phyloP scores from a whole-genome alignment of 2,797 vertebrate genomes.

The Bryconaethiops microstoma region DNA sequence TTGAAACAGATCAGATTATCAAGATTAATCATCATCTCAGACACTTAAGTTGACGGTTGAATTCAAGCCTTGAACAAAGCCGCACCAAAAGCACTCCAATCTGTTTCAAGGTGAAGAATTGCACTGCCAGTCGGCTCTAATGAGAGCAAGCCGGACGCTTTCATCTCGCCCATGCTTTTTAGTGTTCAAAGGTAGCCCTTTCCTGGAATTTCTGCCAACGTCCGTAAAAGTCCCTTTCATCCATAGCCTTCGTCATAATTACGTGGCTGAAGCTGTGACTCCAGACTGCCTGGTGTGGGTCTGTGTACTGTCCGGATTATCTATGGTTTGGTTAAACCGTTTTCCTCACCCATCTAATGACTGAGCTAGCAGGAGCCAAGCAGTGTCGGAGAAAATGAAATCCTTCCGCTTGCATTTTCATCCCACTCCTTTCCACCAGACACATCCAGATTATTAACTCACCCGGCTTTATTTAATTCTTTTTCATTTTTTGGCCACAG shows the following conservation, averaged over 20 bases:
- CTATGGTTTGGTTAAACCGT: constrained; percentile 68
- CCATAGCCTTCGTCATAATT: constrained; percentile 65
- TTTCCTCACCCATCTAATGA: constrained; percentile 70
- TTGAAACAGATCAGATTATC: constrained; percentile 13
- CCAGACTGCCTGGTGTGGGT: constrained; percentile 56
- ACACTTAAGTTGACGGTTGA: not conserved
- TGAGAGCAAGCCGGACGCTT: constrained; percentile 44
- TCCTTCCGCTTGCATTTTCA: constrained; percentile 45
- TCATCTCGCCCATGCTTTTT: constrained; percentile 51
- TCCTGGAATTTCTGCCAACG: constrained; percentile 60
- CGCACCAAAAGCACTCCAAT: constrained; percentile 49
- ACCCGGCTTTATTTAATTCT: not conserved
- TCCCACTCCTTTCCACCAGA: constrained; percentile 29
- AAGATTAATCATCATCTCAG: not conserved
- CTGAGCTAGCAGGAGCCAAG: constrained; percentile 59
- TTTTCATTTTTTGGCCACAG: constrained; percentile 44
- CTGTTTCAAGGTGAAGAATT: constrained; percentile 48
- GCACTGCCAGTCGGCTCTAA: constrained; percentile 24
- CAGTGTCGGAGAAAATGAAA: constrained; percentile 66
- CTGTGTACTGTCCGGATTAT: constrained; percentile 67
- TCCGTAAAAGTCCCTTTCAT: constrained; percentile 68
- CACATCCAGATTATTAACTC: constrained; percentile 32
- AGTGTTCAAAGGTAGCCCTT: constrained; percentile 64
- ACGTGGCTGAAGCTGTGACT: constrained; percentile 65
- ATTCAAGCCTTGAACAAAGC: constrained; percentile 16